Conservation (phyloP, 2,113 vertebrate genomes). For the Tapirus terrestris region DNA sequence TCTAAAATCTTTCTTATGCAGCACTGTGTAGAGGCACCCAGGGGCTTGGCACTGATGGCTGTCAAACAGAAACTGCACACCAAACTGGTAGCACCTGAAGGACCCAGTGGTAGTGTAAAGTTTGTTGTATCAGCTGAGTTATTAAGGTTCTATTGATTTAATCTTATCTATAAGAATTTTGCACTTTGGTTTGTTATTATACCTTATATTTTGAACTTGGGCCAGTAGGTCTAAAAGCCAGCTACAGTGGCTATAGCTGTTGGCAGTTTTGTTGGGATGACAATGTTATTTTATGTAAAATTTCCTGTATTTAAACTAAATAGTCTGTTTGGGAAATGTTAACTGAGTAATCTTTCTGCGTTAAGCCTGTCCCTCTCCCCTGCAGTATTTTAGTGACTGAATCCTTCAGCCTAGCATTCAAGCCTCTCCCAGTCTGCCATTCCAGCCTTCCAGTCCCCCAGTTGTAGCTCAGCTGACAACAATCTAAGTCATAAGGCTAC, state of each 20-base stretch:
- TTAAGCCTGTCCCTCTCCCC: background rate
- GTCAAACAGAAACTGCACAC: background rate
- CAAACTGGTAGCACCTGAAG: background rate
- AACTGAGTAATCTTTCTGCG: background rate
- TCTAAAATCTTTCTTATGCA: background rate
- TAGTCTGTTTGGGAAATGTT: background rate
- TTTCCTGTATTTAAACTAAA: conserved; percentile 23
- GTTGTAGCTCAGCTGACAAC: background rate
- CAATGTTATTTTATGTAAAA: conserved; percentile 21
- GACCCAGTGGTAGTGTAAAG: background rate
- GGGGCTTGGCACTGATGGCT: background rate
- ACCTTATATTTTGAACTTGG: conserved; percentile 32
- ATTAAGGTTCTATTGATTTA: background rate
- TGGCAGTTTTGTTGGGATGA: conserved; percentile 18
- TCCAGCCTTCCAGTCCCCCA: background rate
- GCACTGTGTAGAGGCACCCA: background rate
- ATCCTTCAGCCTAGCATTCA: background rate
- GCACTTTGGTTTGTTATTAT: background rate
- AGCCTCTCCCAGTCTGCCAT: background rate
- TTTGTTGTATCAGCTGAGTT: background rate
- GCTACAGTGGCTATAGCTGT: background rate
- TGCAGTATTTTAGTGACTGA: background rate
- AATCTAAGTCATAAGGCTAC: background rate
- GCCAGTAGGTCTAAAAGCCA: background rate
- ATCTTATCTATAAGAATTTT: background rate